Base-by-base conservation (phyloP, 2,113 vertebrate genomes). In the Axis porcinus region DNA sequence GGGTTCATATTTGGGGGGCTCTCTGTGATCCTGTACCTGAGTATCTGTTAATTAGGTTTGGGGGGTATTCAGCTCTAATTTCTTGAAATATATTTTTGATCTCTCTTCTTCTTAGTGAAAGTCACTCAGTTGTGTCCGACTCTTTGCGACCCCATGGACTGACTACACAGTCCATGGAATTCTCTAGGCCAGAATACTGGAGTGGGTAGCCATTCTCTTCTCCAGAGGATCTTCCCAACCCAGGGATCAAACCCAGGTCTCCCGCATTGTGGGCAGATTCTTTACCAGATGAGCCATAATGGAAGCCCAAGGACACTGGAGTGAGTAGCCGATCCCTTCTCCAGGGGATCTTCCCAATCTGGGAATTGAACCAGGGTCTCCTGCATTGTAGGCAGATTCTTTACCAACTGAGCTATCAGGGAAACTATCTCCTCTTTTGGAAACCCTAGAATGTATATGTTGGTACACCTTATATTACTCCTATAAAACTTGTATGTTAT, bases 201-300 rank as follows among this genome's bases (percentile, higher is more conserved):
- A 10, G 33, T 67, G 64, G 64, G 33, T 19, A n/a, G 33, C 33
- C 33, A n/a, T 67, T 79, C 45, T 5, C 15, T 50, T 79, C 45
- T 79, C 76, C 28, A 67, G 64, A 33, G 16, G 33, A 19, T 67
- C 33, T 10, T 67, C 33, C 16, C 64, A 67, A n/a, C 33, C 33
- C 64, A 67, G 2, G 64, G 16, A 67, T 5, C 4, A 8, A 19
- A n/a, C 8, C 33, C 33, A 67, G 64, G 33, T 19, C 16, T n/a
- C 64, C 33, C 0, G 0, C 33, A 10, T n/a, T 67, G 64, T 1
- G 16, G 33, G 64, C 9, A 1, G 16, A 67, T 67, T 67, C 33
- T n/a, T 67, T 67, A n/a, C 30, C 62, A n/a, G 33, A 16, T 67
- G 7, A 67, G 3, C 16, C 33, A n/a, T 8, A n/a, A 67, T 3